phyloP scores from a whole-genome alignment of 2,113 vertebrate genomes.

The Channa maculata region DNA sequence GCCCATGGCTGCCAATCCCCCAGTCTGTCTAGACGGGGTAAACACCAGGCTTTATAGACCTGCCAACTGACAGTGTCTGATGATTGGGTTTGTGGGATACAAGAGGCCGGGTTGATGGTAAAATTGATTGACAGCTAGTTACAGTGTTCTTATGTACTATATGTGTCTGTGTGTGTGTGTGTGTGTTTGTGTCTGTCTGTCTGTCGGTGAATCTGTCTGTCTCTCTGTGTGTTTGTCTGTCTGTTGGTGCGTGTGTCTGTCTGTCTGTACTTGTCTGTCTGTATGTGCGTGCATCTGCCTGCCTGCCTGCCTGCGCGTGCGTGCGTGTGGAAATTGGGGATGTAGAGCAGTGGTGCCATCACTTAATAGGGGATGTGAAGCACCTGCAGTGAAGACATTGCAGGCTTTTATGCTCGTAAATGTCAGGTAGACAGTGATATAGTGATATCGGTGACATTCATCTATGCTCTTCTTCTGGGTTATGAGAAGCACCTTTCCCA shows the following conservation, averaged over 20 bases:
- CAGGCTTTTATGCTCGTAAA: constrained; percentile 23
- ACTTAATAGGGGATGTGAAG: constrained; percentile 27
- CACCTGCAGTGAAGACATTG: constrained; percentile 1
- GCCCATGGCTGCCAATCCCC: constrained; percentile 61
- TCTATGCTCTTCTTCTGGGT: constrained; percentile 39
- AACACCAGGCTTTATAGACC: constrained; percentile 68
- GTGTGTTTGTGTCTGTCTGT: neutral
- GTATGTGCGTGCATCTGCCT: neutral
- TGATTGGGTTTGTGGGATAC: constrained; percentile 55
- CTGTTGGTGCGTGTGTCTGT: too few species aligned
- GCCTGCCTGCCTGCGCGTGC: too few species aligned
- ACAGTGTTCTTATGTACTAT: constrained; percentile 30
- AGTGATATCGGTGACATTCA: constrained; percentile 48
- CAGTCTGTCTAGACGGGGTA: constrained; percentile 77
- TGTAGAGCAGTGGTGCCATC: constrained; percentile 20
- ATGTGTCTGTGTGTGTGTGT: too few species aligned
- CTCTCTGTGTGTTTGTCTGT: too few species aligned
- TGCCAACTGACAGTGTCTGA: constrained; percentile 60
- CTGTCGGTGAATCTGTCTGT: too few species aligned
- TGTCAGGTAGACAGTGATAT: constrained; percentile 37
- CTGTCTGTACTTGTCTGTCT: too few species aligned
- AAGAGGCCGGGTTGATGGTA: constrained; percentile 41
- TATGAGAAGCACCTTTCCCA: constrained; percentile 47
- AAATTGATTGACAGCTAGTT: constrained; percentile 61
- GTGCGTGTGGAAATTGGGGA: neutral